Base-by-base conservation (phyloP, 1,140 invertebrate species). In the Sesamia nonagrioides region DNA sequence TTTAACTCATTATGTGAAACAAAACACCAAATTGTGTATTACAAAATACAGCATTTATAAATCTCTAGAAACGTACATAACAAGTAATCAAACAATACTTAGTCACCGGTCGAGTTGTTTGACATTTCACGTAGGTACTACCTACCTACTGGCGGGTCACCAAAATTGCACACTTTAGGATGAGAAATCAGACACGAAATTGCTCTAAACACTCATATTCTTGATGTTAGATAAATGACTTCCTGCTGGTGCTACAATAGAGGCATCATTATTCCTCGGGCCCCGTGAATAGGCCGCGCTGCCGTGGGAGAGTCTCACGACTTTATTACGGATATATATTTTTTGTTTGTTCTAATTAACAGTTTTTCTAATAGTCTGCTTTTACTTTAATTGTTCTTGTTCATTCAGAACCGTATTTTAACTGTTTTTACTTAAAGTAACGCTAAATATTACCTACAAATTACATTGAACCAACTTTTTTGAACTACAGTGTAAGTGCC, bases 161-260 rank as follows among this genome's bases (percentile, higher is more conserved):
- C 84, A 72, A 94, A 93, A 94, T 94, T 93, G 91, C 89, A 92
- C 88, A 88, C 86, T 93, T 93, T 91, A 89, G 89, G 87, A 92
- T 91, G 88, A 89, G 91, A 93, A 93, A 92, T 92, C 89, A 90
- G 90, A 90, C 88, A 90, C 91, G 87, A 94, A 94, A 94, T 94
- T 93, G 89, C 89, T 93, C 86, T 92, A 92, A 94, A 94, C 91
- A 90, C 87, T 93, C 90, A 94, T 94, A 94, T 94, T 93, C 93
- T 93, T 93, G 93, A 94, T 94, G 92, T 91, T 92, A 92, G 91
- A 94, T 94, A 94, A 94, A 94, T 92, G 86, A 94, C 93, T 94
- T 94, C 93, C 93, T 93, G 93, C 90, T 92, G 86, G 71, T 88
- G 85, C 83, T 87, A 94, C 92, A 94, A 94, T 93, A 86, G 91